These are phyloP conservation scores for Crax fasciolata DNA, from an alignment of 2,797 vertebrate genomes.

Conservation along the genomic window DNA sequence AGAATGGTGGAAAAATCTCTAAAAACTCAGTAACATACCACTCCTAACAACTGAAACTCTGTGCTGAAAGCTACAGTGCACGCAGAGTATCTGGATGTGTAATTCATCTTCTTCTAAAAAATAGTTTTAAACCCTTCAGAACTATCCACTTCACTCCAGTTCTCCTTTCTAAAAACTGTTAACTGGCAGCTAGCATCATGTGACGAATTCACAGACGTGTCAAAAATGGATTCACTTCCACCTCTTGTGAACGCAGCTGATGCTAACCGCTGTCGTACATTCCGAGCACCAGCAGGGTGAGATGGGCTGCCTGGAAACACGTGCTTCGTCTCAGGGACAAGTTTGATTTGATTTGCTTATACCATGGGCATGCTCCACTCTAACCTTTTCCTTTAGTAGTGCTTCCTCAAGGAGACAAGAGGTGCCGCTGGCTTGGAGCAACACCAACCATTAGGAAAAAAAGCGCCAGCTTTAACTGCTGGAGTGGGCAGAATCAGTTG, in stretches of 20 bases:
- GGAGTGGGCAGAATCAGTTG: neutral
- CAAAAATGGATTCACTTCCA: neutral
- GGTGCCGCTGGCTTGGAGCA: neutral
- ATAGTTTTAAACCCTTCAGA: neutral
- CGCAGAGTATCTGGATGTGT: neutral
- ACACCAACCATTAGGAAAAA: neutral
- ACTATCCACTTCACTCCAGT: neutral
- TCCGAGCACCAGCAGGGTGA: neutral
- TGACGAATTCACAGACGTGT: accelerated
- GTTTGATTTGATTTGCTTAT: neutral
- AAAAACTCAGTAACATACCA: neutral
- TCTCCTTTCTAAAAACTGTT: neutral
- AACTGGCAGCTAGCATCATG: neutral
- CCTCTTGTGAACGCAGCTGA: accelerated
- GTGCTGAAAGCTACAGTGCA: neutral
- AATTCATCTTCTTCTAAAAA: neutral
- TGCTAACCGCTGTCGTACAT: neutral
- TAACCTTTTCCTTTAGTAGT: neutral
- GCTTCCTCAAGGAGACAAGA: neutral
- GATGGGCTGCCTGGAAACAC: neutral
- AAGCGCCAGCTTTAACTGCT: neutral
- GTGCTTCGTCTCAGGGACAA: neutral
- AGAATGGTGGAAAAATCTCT: neutral
- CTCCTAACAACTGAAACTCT: neutral
- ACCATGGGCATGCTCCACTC: neutral